A percentile compares a stretch with the other conserved stretches of the same genome.
These are phyloP conservation scores for Batillaria attramentaria DNA, from an alignment of 1,140 invertebrate species.

Conservation along the genomic window DNA sequence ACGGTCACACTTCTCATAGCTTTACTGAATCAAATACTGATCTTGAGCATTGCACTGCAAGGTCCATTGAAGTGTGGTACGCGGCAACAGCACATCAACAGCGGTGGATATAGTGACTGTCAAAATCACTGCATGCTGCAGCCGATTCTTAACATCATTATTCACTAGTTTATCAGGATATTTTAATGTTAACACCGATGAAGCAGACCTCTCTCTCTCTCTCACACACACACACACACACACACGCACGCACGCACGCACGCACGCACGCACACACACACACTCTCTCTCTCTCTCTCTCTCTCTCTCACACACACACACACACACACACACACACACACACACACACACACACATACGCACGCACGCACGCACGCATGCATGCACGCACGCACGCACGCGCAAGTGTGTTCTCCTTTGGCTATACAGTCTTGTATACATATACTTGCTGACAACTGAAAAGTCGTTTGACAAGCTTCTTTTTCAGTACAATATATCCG, in stretches of 20 bases:
- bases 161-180: too few relatives aligned
- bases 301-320: conserved; percentile 2
- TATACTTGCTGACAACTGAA: background rate
- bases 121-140: too few relatives aligned
- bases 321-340: conserved; percentile 12
- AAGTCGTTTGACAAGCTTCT: too few relatives aligned
- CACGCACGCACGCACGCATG: background rate
- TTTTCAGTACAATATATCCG: too few relatives aligned
- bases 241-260: background rate
- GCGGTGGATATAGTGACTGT: too few relatives aligned
- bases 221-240: background rate
- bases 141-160: too few relatives aligned
- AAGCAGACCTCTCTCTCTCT: conserved; percentile 5
- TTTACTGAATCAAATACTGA: too few relatives aligned
- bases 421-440: background rate
- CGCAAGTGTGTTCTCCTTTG: background rate
- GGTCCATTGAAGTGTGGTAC: too few relatives aligned
- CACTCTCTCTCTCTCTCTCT: background rate
- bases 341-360: background rate
- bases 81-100: too few relatives aligned
- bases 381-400: background rate
- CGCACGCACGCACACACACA: background rate
- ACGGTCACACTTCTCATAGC: too few relatives aligned
- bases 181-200: too few relatives aligned
- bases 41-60: too few relatives aligned